These are phyloP conservation scores for Patiria pectinifera DNA, from an alignment of 53 echinoderm and acorn worm species.

Conservation along the genomic window DNA sequence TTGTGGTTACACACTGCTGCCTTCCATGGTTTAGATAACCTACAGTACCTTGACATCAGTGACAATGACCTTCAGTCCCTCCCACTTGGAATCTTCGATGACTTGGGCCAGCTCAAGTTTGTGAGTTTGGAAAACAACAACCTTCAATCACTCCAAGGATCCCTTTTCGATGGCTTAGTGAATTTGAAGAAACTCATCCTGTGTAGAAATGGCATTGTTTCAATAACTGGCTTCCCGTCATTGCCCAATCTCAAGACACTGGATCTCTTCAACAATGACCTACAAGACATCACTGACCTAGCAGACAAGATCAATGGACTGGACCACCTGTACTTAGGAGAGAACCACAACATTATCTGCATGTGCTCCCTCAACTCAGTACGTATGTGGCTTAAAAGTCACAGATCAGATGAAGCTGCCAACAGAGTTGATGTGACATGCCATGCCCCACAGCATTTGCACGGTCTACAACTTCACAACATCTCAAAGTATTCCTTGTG, in stretches of 20 bases:
- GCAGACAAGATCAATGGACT: background rate
- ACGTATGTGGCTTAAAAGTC: conserved; percentile 7
- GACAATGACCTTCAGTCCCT: conserved; percentile 52
- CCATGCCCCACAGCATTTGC: background rate
- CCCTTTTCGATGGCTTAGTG: background rate
- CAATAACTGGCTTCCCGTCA: background rate
- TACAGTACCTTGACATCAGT: conserved; percentile 62
- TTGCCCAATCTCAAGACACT: conserved; percentile 34
- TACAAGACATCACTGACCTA: conserved; percentile 21
- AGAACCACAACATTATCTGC: conserved; percentile 53
- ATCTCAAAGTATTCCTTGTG: background rate
- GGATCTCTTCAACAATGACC: conserved; percentile 37
- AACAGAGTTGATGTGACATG: background rate
- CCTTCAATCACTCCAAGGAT: background rate
- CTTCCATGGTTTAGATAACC: conserved; percentile 51
- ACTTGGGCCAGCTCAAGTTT: conserved; percentile 17
- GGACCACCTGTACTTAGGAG: conserved; percentile 24
- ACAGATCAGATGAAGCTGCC: conserved; percentile 10
- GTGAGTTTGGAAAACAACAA: conserved; percentile 64
- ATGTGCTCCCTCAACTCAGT: conserved; percentile 42
- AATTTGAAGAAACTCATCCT: conserved; percentile 1
- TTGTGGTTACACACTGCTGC: conserved; percentile 34
- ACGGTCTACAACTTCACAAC: background rate
- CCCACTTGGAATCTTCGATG: conserved; percentile 45
- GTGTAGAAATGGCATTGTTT: background rate